Base-by-base conservation (phyloP, 1,140 invertebrate genomes). In the Chelonus insularis region DNA sequence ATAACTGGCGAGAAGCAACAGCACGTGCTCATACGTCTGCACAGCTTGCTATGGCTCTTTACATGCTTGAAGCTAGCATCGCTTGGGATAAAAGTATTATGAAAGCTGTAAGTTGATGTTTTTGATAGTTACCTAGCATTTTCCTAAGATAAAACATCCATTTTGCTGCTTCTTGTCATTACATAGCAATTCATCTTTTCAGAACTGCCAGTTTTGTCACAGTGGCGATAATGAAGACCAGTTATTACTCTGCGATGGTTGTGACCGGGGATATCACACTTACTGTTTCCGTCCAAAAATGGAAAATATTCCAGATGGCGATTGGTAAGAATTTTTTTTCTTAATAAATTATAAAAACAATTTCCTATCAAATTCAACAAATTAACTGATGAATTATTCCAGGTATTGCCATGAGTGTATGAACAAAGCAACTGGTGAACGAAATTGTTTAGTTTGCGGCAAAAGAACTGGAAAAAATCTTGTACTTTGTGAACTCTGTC, bases 11-110 rank as follows among this genome's bases (percentile, higher is more conserved):
- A 0, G 92, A 95, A 67, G 93, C 93, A 0, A 90, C 97, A 0
- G 80, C 86, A 1, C 86, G 89, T 21, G 90, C 92, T 16, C 88
- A 88, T 68, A 95, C 93, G 4, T 90, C 95, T 0, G 91, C 94
- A 0, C 94, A 97, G 73, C 82, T 98, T 7, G 92, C 93, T 3
- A 91, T 98, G 89, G 89, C 92, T 68, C 83, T 96, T 36, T 92
- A 94, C 68, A 91, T 93, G 66, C 84, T 98, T 20, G 95, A 97
- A 73, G 89, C 89, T 14, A 93, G 90, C 71, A 94, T 98, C 69
- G 94, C 95, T 20, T 98, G 96, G 96, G 96, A 98, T 81, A 98
- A 97, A 82, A 96, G 94, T 82, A 96, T 97, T 72, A 98, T 98
- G 96, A 97, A 97, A 88, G 95, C 95, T 83, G 94, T 96, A 86